Percentiles rank a stretch among this genome's conserved stretches.
Evolutionary conservation across 2,888 invertebrate species (phyloP).

Genomic region (Leuctra nigra): DNA sequence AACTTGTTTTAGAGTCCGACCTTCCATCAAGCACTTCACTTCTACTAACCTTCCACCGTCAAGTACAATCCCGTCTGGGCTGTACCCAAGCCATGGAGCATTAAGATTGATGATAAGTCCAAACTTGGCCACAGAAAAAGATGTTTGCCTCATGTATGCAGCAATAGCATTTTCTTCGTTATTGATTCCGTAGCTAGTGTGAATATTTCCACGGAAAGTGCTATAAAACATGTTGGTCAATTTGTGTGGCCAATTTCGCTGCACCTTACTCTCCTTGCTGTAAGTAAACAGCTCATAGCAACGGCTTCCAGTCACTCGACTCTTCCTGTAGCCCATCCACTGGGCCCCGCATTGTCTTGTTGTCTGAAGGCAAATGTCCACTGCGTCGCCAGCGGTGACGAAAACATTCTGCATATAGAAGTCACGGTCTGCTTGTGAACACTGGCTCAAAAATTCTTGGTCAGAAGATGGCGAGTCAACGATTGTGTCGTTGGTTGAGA

Average conservation of each 20-base stretch:
- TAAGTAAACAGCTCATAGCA: conserved; percentile 1
- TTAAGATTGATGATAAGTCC: background rate
- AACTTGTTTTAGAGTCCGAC: too few relatives aligned
- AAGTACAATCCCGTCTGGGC: background rate
- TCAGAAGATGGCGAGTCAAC: too few relatives aligned
- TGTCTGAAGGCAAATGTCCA: background rate
- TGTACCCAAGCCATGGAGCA: conserved; percentile 5
- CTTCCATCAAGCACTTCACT: background rate
- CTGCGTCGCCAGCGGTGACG: background rate
- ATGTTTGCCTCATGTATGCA: background rate
- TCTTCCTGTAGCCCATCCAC: background rate
- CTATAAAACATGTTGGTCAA: background rate
- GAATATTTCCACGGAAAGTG: background rate
- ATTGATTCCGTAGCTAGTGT: background rate
- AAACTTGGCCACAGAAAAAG: background rate
- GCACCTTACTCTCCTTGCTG: background rate
- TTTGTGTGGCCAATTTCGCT: background rate
- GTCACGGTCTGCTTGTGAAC: too few relatives aligned
- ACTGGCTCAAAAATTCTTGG: too few relatives aligned
- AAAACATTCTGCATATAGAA: too few relatives aligned
- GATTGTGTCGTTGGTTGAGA: too few relatives aligned
- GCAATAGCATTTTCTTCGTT: background rate
- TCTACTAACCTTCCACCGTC: background rate
- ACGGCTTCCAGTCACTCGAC: background rate
- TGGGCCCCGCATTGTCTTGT: background rate